These are phyloP conservation scores for Bubo scandiacus DNA, from an alignment of 2,113 vertebrate genomes.

Conservation along the genomic window DNA sequence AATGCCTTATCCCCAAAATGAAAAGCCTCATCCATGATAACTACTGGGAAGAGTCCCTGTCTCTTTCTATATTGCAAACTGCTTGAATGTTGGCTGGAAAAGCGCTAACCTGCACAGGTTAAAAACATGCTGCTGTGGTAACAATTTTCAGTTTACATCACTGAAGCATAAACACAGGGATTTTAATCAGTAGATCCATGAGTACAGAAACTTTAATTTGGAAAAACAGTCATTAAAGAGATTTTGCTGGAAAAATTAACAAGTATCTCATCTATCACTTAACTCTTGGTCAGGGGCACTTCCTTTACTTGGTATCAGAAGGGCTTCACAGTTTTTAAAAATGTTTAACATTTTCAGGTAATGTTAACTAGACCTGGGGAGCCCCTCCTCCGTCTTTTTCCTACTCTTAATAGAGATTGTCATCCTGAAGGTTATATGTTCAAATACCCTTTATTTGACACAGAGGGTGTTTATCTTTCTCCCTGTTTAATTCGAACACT, in stretches of 20 bases:
- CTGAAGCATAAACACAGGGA: neutral
- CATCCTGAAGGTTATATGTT: neutral
- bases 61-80: neutral
- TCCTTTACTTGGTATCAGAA: neutral
- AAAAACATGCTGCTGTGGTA: neutral
- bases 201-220: neutral
- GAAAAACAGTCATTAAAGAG: neutral
- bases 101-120: neutral
- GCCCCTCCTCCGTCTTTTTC: fast-evolving
- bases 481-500: neutral
- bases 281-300: neutral
- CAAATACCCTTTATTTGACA: neutral
- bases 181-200: neutral
- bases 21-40: neutral
- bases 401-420: neutral
- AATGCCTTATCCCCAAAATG: fast-evolving
- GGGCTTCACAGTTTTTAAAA: neutral
- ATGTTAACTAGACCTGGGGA: neutral
- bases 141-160: neutral
- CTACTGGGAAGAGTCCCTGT: fast-evolving
- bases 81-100: neutral
- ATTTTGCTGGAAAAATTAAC: neutral
- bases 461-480: neutral
- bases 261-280: neutral
- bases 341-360: neutral